Evolutionary conservation across 2,113 vertebrate genomes (phyloP).

Genomic region (Myrmecophaga tridactyla): DNA sequence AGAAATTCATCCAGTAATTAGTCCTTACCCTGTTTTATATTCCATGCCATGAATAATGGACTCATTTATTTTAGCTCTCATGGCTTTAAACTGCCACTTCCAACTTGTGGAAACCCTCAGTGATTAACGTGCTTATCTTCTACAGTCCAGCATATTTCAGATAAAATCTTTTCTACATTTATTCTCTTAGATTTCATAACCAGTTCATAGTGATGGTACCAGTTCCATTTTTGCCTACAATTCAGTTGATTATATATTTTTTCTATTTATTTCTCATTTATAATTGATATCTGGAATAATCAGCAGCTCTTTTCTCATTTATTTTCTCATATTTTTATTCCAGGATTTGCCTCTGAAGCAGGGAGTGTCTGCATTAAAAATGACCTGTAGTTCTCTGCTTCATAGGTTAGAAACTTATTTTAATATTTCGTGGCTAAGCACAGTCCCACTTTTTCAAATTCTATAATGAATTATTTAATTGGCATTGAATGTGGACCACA

Average conservation of each 20-base stretch:
- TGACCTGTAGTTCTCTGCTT: constrained; percentile 99
- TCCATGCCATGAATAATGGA: not conserved
- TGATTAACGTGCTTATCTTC: constrained; percentile 26
- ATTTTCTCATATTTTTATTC: constrained; percentile 98
- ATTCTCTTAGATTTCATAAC: constrained; percentile 56
- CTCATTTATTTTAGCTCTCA: constrained; percentile 30
- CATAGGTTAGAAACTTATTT: constrained; percentile 99
- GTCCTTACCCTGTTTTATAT: constrained; percentile 11
- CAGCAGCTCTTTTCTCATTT: constrained; percentile 99
- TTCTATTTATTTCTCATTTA: constrained; percentile 86
- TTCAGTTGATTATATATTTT: constrained; percentile 82
- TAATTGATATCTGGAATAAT: constrained; percentile 91
- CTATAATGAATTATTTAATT: constrained; percentile 84
- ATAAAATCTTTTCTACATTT: constrained; percentile 46
- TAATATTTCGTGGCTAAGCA: constrained; percentile 99
- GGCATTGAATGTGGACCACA: constrained; percentile 85
- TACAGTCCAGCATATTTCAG: not conserved
- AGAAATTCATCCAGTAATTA: constrained; percentile 18
- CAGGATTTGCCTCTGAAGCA: constrained; percentile 99
- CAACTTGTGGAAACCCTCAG: not conserved
- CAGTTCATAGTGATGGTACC: constrained; percentile 80
- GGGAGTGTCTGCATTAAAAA: constrained; percentile 99
- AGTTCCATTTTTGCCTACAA: constrained; percentile 88
- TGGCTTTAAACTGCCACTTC: constrained; percentile 32
- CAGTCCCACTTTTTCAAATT: constrained; percentile 91